Evolutionary conservation across 2,888 invertebrate species (phyloP), one percentile per base, ranked within the genome.

Genomic region (Agrotis exclamationis): DNA sequence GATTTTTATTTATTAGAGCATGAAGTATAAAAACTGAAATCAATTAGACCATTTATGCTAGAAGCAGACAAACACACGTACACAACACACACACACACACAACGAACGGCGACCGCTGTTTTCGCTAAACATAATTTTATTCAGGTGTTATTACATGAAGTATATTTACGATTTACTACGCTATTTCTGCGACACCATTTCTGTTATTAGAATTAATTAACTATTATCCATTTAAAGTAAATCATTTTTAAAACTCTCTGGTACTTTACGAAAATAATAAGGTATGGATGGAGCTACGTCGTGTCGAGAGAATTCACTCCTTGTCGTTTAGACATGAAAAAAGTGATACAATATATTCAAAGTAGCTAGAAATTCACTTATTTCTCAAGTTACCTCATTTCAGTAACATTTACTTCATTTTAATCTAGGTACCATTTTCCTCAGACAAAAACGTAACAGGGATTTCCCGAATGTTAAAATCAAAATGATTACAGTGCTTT

Each of bases 171-270:
- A 77, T 75, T 75, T 18, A 60, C 11, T 58, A 20, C 50, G 64
- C 75, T 75, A 64, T 16, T 54, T 60, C 20, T 68, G 48, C 64
- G 68, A 64, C 33, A 68, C 63, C 50, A 18, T 44, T 24, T 60
- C 51, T 70, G 56, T 57, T 71, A 64, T 70, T 57, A 18, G 53
- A 79, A 63, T 51, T 53, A 71, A 79, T 77, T 47, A 63, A 7
- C 24, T 51, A 16, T 65, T 64, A 18, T 57, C 2, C 1, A 45
- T 16, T 45, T 50, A 11, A 39, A 20, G 44, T 22, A 18, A 48
- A 6, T 14, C 39, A 18, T 50, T 11, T 45, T 39, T 51, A n/a
- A 44, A 18, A 13, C 13, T 33, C 11, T 39, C 39, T 39, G 39
- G 11, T 9, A 11, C 33, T 6, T 33, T 33, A 33, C 7, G 33